Base-by-base conservation (phyloP, 1,140 invertebrate genomes). In the Geopemphigus sp. region DNA sequence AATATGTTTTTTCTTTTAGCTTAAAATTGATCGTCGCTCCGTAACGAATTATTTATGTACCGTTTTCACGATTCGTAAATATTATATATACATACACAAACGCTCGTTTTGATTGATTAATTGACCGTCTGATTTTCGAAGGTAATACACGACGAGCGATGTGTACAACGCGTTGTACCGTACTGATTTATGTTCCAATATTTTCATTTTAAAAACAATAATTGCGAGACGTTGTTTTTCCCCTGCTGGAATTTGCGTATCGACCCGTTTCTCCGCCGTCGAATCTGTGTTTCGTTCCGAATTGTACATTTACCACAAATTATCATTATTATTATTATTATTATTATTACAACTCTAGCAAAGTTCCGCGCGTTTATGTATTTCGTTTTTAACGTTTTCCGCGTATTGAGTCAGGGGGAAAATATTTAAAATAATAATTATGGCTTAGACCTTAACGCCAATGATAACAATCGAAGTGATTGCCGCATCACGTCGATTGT, bases 41-140 rank as follows among this genome's bases (percentile, higher is more conserved):
- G 29, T 29, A 72, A 12, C 15, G 8, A 50, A 50, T 54, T 54
- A 29, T 54, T 50, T 24, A 54, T 50, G 14, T 22, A 54, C 47
- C n/a, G 54, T 72, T n/a, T 72, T 26, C 1, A 54, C 10, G 47
- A 54, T 53, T 54, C 45, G 53, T 70, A 39, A n/a, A n/a, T n/a
- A n/a, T n/a, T n/a, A n/a, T n/a, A n/a, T n/a, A n/a, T n/a, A n/a
- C n/a, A n/a, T n/a, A n/a, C n/a, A n/a, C n/a, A n/a, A 4, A 39
- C 32, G 8, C 32, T 39, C 32, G 8, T 50, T 10, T 1, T n/a
- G n/a, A 22, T 74, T 74, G 54, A 76, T 76, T 76, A 76, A 76
- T 76, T 45, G 32, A 59, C 39, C 8, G 22, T n/a, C 14, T 1
- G 11, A 74, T 74, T 11, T 59, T 57, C 1, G 72, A 76, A 76